These are phyloP conservation scores for Smutsia gigantea DNA, from an alignment of 2,797 vertebrate genomes.

Conservation along the genomic window DNA sequence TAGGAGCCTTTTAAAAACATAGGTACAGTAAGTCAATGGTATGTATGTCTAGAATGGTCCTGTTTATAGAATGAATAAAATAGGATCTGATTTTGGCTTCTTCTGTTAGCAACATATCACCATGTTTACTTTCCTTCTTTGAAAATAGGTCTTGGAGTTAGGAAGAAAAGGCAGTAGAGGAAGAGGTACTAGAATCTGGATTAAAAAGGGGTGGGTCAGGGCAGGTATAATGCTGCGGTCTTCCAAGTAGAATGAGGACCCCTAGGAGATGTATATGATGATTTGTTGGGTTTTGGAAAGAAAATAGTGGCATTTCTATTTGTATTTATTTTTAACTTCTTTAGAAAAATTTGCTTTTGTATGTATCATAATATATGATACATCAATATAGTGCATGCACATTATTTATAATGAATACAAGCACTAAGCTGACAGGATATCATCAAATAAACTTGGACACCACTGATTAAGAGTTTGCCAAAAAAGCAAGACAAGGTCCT, in stretches of 20 bases:
- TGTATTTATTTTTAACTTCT: slow-evolving; percentile 51
- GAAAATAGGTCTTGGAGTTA: background rate
- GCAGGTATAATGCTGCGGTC: background rate
- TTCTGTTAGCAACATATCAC: background rate
- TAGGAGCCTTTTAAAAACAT: slow-evolving; percentile 3
- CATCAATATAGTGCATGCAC: background rate
- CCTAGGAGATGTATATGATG: background rate
- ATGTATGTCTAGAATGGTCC: background rate
- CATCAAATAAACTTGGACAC: background rate
- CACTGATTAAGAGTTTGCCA: background rate
- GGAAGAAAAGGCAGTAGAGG: background rate
- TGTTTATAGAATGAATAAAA: background rate
- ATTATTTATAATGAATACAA: background rate
- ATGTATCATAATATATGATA: background rate
- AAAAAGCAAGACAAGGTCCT: background rate
- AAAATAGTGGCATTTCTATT: slow-evolving; percentile 9
- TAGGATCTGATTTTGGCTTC: background rate
- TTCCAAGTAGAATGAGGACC: background rate
- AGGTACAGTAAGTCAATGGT: background rate
- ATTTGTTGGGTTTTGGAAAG: background rate
- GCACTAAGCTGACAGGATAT: background rate
- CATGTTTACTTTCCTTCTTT: background rate
- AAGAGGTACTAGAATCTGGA: background rate
- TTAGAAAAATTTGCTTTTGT: slow-evolving; percentile 7
- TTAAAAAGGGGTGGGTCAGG: background rate